Conservation (phyloP, 2,797 vertebrate species). For the Syngnathus rostellatus region DNA sequence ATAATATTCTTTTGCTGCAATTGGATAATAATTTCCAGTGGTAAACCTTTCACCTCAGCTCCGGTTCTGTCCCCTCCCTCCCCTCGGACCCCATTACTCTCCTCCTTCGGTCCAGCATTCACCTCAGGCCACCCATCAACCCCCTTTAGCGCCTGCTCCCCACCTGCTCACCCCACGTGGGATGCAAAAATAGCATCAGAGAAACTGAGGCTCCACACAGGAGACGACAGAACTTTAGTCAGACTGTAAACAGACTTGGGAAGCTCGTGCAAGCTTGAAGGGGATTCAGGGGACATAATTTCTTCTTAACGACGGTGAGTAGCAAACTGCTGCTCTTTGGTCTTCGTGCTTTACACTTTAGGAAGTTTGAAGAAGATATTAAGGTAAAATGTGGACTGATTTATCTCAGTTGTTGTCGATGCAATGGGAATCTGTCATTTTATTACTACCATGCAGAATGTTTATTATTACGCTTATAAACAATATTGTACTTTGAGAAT, state of each 20-base stretch:
- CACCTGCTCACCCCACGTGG: constrained; percentile 21
- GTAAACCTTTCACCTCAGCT: constrained; percentile 33
- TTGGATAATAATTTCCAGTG: not conserved
- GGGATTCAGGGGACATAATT: not conserved
- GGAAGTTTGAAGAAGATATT: not conserved
- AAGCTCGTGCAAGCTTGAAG: not conserved
- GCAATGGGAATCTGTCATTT: not conserved
- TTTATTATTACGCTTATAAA: not conserved
- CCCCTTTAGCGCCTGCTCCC: constrained; percentile 16
- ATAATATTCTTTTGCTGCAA: not conserved
- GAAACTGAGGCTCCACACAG: constrained; percentile 38
- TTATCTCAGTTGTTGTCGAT: not conserved
- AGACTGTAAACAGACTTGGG: constrained; percentile 23
- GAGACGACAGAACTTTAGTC: constrained; percentile 38
- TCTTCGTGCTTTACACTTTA: not conserved
- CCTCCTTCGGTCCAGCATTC: constrained; percentile 24
- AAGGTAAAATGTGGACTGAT: not conserved
- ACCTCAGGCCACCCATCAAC: constrained; percentile 7
- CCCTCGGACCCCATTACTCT: constrained; percentile 15
- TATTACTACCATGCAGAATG: not conserved
- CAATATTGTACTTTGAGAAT: not conserved
- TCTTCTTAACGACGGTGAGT: constrained; percentile 5
- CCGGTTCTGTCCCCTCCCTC: constrained; percentile 36
- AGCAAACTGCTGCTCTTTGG: not conserved
- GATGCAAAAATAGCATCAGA: constrained; percentile 57